phyloP scores from a whole-genome alignment of 2,797 vertebrate species.

The Neosilurus mollespiculum region DNA sequence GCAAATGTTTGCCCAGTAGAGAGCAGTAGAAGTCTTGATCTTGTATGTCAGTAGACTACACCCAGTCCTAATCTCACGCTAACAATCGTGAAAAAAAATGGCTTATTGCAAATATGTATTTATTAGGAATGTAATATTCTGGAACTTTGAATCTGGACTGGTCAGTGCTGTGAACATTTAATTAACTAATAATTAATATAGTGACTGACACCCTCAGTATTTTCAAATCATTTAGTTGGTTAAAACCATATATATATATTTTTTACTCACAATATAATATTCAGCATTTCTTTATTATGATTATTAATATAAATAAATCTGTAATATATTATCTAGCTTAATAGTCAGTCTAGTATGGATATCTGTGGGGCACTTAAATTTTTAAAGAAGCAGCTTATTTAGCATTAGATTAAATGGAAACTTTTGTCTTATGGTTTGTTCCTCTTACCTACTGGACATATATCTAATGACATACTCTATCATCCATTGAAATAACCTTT shows the following conservation, averaged over 20 bases:
- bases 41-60: conserved; percentile 20
- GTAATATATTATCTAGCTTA: not conserved
- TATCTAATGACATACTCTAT: not conserved
- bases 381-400: not conserved
- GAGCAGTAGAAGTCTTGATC: conserved; percentile 61
- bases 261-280: not conserved
- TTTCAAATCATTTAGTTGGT: not conserved
- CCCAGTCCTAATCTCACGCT: conserved; percentile 31
- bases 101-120: not conserved
- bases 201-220: not conserved
- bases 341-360: not conserved
- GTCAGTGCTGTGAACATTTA: not conserved
- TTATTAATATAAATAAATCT: not conserved
- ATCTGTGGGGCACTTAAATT: too few species aligned
- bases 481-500: not conserved
- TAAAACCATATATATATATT: too few species aligned
- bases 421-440: not conserved
- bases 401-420: not conserved
- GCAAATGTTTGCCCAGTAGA: conserved; percentile 58
- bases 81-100: not conserved
- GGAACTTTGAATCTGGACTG: not conserved
- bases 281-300: not conserved
- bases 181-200: not conserved
- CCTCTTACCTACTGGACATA: not conserved
- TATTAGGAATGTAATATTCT: not conserved